These are phyloP conservation scores for Camponotus floridanus DNA, from an alignment of 1,140 invertebrate genomes.

Conservation along the genomic window DNA sequence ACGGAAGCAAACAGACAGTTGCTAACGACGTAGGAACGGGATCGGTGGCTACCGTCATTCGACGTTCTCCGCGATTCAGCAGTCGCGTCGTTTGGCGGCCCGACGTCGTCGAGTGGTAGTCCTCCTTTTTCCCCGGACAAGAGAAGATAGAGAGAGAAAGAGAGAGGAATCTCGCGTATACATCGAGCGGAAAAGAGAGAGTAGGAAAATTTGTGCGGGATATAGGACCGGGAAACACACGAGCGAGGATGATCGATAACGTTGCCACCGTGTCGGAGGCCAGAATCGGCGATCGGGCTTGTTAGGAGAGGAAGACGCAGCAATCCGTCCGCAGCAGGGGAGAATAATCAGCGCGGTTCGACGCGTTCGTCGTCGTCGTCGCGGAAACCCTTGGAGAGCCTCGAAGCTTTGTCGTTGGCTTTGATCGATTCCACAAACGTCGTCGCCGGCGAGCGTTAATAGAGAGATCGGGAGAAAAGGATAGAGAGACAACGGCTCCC, in stretches of 20 bases:
- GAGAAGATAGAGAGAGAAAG: not conserved
- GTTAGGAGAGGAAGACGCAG: conserved; percentile 33
- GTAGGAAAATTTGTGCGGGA: conserved; percentile 11
- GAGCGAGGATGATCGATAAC: conserved; percentile 55
- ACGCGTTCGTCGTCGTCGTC: conserved; percentile 5
- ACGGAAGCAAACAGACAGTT: not conserved
- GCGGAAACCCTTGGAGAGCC: conserved; percentile 21
- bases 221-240: conserved; percentile 23
- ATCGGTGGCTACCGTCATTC: conserved; percentile 14
- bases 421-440: conserved; percentile 31
- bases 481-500: not conserved
- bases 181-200: conserved; percentile 6
- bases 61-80: conserved; percentile 14
- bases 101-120: conserved; percentile 38
- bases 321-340: conserved; percentile 48
- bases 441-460: not conserved
- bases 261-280: not conserved
- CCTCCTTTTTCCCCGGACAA: conserved; percentile 24
- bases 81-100: conserved; percentile 11
- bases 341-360: conserved; percentile 38
- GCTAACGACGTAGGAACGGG: conserved; percentile 12
- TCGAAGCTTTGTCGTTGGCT: too few relatives aligned
- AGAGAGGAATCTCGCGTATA: conserved; percentile 27
- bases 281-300: conserved; percentile 31
- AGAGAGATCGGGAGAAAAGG: not conserved